Evolutionary conservation across 2,888 invertebrate genomes (phyloP).

Genomic region (Pterobdella sp.): DNA sequence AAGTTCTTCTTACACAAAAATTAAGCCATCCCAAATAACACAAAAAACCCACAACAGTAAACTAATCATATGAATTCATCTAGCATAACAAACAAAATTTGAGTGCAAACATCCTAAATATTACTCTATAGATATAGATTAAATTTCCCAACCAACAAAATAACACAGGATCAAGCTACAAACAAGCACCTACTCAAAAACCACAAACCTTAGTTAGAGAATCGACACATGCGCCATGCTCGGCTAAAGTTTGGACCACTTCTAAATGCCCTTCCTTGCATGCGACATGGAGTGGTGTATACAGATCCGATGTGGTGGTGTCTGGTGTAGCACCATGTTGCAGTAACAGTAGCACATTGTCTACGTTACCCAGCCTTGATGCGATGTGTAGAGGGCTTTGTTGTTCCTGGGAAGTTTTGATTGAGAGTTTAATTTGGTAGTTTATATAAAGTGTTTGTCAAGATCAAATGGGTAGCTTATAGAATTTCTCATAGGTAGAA

Average conservation of each 20-base stretch:
- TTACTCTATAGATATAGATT: too few relatives aligned
- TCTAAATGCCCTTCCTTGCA: constrained; percentile 82
- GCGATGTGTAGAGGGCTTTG: constrained; percentile 98
- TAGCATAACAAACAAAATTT: too few relatives aligned
- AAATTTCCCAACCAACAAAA: too few relatives aligned
- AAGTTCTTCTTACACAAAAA: too few relatives aligned
- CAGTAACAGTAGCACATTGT: constrained; percentile 87
- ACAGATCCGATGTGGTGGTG: constrained; percentile 88
- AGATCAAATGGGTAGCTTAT: not conserved
- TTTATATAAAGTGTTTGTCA: constrained; percentile 61
- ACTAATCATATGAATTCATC: too few relatives aligned
- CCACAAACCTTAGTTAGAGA: constrained; percentile 22
- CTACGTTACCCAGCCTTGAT: constrained; percentile 85
- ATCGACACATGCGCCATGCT: constrained; percentile 68
- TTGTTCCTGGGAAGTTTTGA: constrained; percentile 61
- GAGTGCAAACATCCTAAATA: too few relatives aligned
- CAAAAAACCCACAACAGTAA: too few relatives aligned
- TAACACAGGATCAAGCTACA: not conserved
- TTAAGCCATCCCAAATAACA: too few relatives aligned
- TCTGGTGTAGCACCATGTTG: constrained; percentile 95
- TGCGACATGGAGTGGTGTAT: constrained; percentile 96
- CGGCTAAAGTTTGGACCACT: constrained; percentile 86
- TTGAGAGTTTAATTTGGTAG: not conserved
- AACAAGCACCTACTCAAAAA: not conserved
- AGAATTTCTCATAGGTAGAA: too few relatives aligned